phyloP scores from a whole-genome alignment of 2,113 vertebrate species.

The Oryzias javanicus region DNA sequence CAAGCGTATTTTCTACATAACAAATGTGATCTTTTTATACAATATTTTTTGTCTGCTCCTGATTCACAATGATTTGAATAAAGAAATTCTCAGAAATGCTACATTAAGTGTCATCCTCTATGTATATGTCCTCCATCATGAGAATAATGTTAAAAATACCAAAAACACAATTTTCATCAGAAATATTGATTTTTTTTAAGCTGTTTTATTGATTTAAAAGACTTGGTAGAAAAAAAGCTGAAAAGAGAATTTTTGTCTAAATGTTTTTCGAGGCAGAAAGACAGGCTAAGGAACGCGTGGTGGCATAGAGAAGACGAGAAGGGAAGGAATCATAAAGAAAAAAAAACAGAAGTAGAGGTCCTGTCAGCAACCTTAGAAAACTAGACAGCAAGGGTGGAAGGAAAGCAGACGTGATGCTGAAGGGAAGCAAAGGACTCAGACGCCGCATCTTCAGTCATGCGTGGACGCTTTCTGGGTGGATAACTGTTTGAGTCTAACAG shows the following conservation, averaged over 20 bases:
- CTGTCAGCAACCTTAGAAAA: constrained; percentile 30
- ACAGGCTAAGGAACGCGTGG: constrained; percentile 50
- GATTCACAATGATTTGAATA: too few species aligned
- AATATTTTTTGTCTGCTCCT: too few species aligned
- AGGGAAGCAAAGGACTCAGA: constrained; percentile 1
- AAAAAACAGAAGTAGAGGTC: constrained; percentile 7
- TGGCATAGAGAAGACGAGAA: constrained; percentile 26
- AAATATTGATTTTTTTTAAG: too few species aligned
- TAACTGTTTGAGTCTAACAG: constrained; percentile 14
- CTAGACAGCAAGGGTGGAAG: constrained; percentile 13
- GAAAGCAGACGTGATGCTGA: constrained; percentile 8
- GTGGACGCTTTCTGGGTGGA: not conserved
- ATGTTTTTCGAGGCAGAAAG: constrained; percentile 51
- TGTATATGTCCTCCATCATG: too few species aligned
- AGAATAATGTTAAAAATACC: too few species aligned
- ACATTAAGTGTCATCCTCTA: too few species aligned
- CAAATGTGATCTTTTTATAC: too few species aligned
- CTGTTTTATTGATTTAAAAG: too few species aligned
- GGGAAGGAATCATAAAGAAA: constrained; percentile 24
- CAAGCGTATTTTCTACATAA: too few species aligned
- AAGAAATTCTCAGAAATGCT: too few species aligned
- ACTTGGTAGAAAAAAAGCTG: too few species aligned
- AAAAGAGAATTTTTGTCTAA: constrained; percentile 31
- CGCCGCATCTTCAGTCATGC: constrained; percentile 3
- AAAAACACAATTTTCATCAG: too few species aligned